Evolutionary conservation across 2,113 vertebrate genomes (phyloP).

Genomic region (Rhinopomastus cyanomelas): DNA sequence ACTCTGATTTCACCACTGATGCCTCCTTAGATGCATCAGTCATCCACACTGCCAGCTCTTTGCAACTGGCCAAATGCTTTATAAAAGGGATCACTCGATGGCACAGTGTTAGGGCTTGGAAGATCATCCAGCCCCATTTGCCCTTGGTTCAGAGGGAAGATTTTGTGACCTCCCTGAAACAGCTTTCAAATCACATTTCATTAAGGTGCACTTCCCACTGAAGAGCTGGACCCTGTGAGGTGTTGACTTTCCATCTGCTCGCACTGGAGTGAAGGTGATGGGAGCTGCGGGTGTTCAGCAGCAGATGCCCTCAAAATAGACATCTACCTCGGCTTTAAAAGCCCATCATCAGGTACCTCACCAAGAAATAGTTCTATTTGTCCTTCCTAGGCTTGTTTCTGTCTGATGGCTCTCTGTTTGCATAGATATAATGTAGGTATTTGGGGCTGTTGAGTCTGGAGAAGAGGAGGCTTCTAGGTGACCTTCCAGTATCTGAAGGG

Average conservation of each 20-base stretch:
- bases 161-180: not conserved
- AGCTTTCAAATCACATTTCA: not conserved
- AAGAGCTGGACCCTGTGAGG: not conserved
- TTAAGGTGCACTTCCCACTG: not conserved
- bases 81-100: not conserved
- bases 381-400: not conserved
- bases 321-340: fast-evolving
- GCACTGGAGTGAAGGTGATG: not conserved
- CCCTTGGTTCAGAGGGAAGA: not conserved
- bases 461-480: no score
- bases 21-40: not conserved
- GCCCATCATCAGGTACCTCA: not conserved
- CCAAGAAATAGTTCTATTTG: not conserved
- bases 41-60: not conserved
- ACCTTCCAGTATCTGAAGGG: no score
- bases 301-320: not conserved
- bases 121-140: not conserved
- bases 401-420: not conserved
- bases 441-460: no score
- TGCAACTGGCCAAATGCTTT: not conserved
- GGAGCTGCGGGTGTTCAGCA: not conserved
- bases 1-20: not conserved
- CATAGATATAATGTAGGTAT: not conserved
- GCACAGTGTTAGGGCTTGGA: no score
- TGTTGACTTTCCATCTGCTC: not conserved